Conservation (phyloP, 2,888 invertebrate genomes). For the Oligia strigilis region DNA sequence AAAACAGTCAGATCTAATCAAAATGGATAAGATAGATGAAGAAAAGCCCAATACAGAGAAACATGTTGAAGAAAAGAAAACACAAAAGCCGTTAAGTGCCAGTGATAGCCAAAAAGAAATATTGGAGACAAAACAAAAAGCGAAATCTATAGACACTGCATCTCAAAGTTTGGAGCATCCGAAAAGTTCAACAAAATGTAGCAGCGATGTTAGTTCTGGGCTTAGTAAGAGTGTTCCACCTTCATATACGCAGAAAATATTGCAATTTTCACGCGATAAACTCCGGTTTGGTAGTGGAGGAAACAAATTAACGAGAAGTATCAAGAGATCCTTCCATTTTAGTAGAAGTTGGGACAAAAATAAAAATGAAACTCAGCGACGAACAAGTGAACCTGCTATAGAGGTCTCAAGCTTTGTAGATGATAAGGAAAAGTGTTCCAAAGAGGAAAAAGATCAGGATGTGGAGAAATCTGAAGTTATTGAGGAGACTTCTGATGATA, state of each 20-base stretch:
- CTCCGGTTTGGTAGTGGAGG: slow-evolving; percentile 87
- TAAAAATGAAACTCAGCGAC: slow-evolving; percentile 82
- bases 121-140: slow-evolving; percentile 78
- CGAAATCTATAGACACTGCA: slow-evolving; percentile 83
- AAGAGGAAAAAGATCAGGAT: slow-evolving; percentile 86
- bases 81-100: slow-evolving; percentile 52
- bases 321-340: slow-evolving; percentile 88
- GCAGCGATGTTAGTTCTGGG: slow-evolving; percentile 84
- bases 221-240: slow-evolving; percentile 89
- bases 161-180: slow-evolving; percentile 88
- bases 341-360: slow-evolving; percentile 87
- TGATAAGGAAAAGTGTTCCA: slow-evolving; percentile 78
- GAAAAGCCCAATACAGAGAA: slow-evolving; percentile 80
- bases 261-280: slow-evolving; percentile 88
- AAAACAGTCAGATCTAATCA: slow-evolving; percentile 80
- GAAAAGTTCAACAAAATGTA: slow-evolving; percentile 85
- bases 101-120: slow-evolving; percentile 69
- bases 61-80: slow-evolving; percentile 61
- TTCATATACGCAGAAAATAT: slow-evolving; percentile 87
- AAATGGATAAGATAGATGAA: slow-evolving; percentile 88
- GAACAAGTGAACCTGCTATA: slow-evolving; percentile 86
- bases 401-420: slow-evolving; percentile 79
- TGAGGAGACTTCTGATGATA: slow-evolving; percentile 84
- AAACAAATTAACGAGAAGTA: slow-evolving; percentile 86
- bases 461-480: slow-evolving; percentile 86